Conservation (phyloP, 2,113 vertebrate species). For the Pedetes capensis region DNA sequence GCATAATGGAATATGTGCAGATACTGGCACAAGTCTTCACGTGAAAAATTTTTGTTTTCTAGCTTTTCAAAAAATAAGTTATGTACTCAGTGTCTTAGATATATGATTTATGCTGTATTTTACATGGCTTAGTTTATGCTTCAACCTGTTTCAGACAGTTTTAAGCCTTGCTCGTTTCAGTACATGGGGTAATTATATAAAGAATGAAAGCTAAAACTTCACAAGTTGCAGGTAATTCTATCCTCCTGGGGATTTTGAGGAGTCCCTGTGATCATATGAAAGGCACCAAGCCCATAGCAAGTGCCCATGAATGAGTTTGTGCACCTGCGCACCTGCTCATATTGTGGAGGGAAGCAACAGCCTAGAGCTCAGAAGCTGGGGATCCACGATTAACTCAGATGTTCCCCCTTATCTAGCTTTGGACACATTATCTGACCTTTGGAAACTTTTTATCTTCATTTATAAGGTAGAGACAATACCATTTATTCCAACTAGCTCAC, state of each 20-base stretch:
- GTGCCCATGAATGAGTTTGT: background rate
- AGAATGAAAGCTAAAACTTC: background rate
- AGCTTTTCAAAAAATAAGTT: background rate
- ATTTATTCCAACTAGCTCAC: background rate
- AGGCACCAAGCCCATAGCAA: background rate
- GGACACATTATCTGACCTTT: background rate
- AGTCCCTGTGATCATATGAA: background rate
- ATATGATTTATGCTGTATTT: background rate
- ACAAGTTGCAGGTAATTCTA: too few species aligned
- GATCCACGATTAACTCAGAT: background rate
- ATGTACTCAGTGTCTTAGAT: too few species aligned
- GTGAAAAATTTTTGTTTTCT: background rate
- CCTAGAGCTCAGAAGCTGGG: background rate
- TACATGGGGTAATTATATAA: background rate
- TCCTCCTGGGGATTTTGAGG: background rate
- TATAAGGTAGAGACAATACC: background rate
- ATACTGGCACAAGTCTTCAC: background rate
- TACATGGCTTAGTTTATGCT: background rate
- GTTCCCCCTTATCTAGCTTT: background rate
- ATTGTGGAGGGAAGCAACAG: fast-evolving
- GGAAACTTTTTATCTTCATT: background rate
- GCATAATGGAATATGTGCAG: too few species aligned
- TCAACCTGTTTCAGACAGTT: background rate
- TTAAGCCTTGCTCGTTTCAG: background rate
- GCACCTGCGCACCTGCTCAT: fast-evolving